Evolutionary conservation across 2,113 vertebrate genomes (phyloP), one percentile per base, ranked within the genome.

Genomic region (Nibea coibor): DNA sequence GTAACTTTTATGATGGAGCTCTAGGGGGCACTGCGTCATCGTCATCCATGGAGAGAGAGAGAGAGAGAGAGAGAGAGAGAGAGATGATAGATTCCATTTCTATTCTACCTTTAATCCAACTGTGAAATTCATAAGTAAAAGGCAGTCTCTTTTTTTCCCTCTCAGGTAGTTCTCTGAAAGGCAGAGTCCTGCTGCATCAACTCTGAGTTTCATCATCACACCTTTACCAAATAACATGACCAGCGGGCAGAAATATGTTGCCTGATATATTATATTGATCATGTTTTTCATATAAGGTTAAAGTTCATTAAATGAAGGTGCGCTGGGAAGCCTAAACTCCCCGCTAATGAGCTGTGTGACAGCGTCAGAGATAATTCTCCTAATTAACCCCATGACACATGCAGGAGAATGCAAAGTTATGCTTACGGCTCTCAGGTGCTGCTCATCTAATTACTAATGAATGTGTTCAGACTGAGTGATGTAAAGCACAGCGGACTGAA

Each of bases 101-200:
- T 90, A 85, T 93, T 91, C 87, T 85, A 79, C 82, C 85, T 91
- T 91, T 91, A 93, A 92, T 94, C 88, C 90, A 92, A 88, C 88
- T 93, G 93, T 94, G 89, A 93, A 92, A 93, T 93, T 89, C 75
- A 87, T 84, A 90, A 91, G 78, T 87, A 89, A 93, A 89, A 91
- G 83, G 69, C 79, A 73, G 78, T 54, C 57, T 45, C 78, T 84
- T 80, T 84, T 88, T 80, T 75, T 79, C 51, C 88, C 35, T 80
- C 77, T 82, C 78, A 87, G 79, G 82, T 88, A 81, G 54, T 78
- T 80, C 84, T 85, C 70, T 82, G 87, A 85, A 81, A 89, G 69
- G 61, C 70, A 20, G 15, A 28, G 68, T 62, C 64, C 66, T 75
- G 80, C 75, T 86, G 72, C 86, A 81, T 81, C 80, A 87, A 88